Conservation (phyloP, 2,888 invertebrate species). For the Steinernema carpocapsae region DNA sequence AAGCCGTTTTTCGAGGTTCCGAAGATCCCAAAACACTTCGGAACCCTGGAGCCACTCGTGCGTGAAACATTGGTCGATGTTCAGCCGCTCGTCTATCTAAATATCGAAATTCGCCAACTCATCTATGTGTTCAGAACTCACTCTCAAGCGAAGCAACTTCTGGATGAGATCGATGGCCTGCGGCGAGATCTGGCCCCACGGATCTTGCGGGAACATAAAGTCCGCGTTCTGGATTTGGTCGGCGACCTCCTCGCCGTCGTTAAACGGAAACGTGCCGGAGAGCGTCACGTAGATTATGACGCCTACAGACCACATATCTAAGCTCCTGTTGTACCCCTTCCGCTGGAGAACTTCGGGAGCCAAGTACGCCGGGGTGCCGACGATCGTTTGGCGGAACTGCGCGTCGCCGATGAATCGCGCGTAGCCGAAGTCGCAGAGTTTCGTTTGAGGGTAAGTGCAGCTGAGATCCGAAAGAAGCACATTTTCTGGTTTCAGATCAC, state of each 20-base stretch:
- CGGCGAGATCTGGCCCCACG: slow-evolving; percentile 93
- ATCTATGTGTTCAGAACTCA: not conserved
- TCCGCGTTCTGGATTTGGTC: slow-evolving; percentile 99
- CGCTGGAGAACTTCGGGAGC: slow-evolving; percentile 97
- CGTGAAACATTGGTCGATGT: slow-evolving; percentile 64
- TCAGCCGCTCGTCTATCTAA: slow-evolving; percentile 66
- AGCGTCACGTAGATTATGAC: slow-evolving; percentile 90
- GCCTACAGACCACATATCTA: slow-evolving; percentile 99
- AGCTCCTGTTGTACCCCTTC: slow-evolving; percentile 95
- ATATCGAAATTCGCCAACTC: slow-evolving; percentile 30
- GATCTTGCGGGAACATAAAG: slow-evolving; percentile 98
- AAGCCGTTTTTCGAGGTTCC: slow-evolving; percentile 60
- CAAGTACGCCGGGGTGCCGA: slow-evolving; percentile 70
- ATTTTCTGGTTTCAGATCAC: slow-evolving; percentile 68
- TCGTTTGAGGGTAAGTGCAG: slow-evolving; percentile 68
- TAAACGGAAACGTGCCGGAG: slow-evolving; percentile 98
- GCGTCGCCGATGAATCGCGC: slow-evolving; percentile 66
- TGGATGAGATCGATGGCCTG: slow-evolving; percentile 95
- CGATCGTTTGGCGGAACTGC: slow-evolving; percentile 68
- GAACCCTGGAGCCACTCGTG: slow-evolving; percentile 66
- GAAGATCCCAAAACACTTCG: slow-evolving; percentile 61
- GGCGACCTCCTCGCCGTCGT: slow-evolving; percentile 83
- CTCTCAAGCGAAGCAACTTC: slow-evolving; percentile 77
- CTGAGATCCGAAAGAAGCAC: slow-evolving; percentile 66
- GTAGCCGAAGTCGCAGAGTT: slow-evolving; percentile 69